Evolutionary conservation across 2,888 invertebrate genomes (phyloP).

Genomic region (Acanthosepion lycidas): DNA sequence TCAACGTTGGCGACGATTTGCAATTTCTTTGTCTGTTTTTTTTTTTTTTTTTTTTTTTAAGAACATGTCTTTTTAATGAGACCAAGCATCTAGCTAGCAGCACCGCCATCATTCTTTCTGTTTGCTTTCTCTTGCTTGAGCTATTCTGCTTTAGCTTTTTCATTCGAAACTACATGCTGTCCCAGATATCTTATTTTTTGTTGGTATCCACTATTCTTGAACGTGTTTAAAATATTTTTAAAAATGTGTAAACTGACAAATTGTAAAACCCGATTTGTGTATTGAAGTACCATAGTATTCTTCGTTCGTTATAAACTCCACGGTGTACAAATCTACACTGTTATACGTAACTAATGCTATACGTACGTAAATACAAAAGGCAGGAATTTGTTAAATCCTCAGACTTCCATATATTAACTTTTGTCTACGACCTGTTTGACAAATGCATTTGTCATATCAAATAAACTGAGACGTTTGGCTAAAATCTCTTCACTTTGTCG

Average conservation of each 20-base stretch:
- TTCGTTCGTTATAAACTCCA: background rate
- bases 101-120: conserved; percentile 1
- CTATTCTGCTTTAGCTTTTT: background rate
- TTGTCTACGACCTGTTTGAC: background rate
- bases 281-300: background rate
- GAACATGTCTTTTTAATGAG: background rate
- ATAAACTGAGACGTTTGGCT: background rate
- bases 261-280: background rate
- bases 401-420: background rate
- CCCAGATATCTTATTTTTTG: background rate
- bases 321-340: background rate
- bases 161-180: conserved; percentile 16
- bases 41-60: background rate
- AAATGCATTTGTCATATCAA: background rate
- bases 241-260: background rate
- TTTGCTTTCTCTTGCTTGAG: background rate
- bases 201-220: background rate
- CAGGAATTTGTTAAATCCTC: background rate
- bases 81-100: background rate
- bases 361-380: background rate
- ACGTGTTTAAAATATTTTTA: background rate
- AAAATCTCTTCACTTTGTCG: background rate
- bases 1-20: background rate
- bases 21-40: background rate
- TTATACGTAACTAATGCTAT: background rate